Evolutionary conservation across 2,888 invertebrate genomes (phyloP).

Genomic region (Glaucopsyche alexis): DNA sequence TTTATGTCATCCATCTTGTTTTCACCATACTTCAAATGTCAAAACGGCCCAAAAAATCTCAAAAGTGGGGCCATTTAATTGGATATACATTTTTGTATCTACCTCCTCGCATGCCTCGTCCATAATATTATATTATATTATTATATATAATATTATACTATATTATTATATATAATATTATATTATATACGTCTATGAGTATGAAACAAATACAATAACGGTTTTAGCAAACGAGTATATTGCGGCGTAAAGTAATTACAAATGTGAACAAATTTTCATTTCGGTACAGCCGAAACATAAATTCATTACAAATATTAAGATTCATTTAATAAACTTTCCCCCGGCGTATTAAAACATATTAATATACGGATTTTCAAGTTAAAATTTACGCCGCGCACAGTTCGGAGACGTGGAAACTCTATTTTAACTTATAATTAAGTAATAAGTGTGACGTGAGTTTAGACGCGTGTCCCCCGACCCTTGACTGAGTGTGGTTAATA

Average conservation of each 20-base stretch:
- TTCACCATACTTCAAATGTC: no score
- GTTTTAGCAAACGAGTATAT: not conserved
- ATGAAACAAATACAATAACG: not conserved
- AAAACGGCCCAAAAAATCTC: no score
- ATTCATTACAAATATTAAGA: slow-evolving; percentile 25
- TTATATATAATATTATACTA: no score
- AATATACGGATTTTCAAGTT: slow-evolving; percentile 18
- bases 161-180: no score
- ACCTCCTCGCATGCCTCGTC: no score
- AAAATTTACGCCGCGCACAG: slow-evolving; percentile 22
- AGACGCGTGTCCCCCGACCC: slow-evolving; percentile 32
- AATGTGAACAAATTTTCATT: slow-evolving; percentile 11
- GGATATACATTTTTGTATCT: no score
- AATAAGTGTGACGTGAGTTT: slow-evolving; percentile 42
- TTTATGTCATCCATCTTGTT: no score
- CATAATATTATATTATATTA: no score
- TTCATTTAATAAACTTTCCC: slow-evolving; percentile 23
- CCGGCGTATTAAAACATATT: slow-evolving; percentile 21
- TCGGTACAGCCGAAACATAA: slow-evolving; percentile 15
- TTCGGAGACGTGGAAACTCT: slow-evolving; percentile 36
- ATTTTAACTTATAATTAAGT: slow-evolving; percentile 48
- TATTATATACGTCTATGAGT: no score
- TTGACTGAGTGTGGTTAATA: not conserved
- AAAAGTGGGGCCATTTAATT: no score
- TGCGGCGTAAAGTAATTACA: not conserved